Percentiles rank a stretch among this genome's conserved stretches.
These are phyloP conservation scores for Tiaroga cobitis DNA, from an alignment of 2,797 vertebrate species.

Conservation along the genomic window DNA sequence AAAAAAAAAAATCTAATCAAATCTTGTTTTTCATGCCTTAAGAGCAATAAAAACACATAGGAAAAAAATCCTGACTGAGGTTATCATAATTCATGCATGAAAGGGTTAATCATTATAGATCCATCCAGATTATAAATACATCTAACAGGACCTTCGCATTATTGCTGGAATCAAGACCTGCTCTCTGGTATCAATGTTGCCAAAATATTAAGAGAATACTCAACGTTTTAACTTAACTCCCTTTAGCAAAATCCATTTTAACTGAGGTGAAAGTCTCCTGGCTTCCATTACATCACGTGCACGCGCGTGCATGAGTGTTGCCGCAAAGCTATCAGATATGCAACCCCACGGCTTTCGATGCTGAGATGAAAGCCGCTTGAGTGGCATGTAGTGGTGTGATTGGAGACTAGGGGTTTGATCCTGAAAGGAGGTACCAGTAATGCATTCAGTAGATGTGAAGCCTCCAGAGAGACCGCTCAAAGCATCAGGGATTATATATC, in stretches of 20 bases:
- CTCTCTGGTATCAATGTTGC: background rate
- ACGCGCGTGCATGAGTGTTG: background rate
- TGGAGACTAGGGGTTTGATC: constrained; percentile 49
- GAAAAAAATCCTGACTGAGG: too few species aligned
- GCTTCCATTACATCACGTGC: background rate
- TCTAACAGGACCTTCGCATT: background rate
- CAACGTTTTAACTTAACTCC: background rate
- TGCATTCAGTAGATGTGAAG: constrained; percentile 47
- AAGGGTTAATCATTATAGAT: constrained; percentile 19
- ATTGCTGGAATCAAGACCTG: background rate
- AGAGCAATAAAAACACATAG: too few species aligned
- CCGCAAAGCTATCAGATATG: constrained; percentile 35
- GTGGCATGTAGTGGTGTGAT: constrained; percentile 43
- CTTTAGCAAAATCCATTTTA: background rate
- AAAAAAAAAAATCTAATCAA: too few species aligned
- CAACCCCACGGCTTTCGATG: constrained; percentile 42
- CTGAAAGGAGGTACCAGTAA: constrained; percentile 49
- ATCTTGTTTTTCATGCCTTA: too few species aligned
- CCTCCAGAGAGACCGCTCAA: constrained; percentile 39
- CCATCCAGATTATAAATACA: background rate
- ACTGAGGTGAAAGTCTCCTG: background rate
- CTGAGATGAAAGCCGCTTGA: constrained; percentile 43
- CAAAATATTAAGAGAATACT: background rate
- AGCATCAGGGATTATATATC: constrained; percentile 48
- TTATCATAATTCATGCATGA: too few species aligned